Evolutionary conservation across 1,140 invertebrate genomes (phyloP), one percentile per base, ranked within the genome.

Genomic region (Eupristina koningsbergeri): DNA sequence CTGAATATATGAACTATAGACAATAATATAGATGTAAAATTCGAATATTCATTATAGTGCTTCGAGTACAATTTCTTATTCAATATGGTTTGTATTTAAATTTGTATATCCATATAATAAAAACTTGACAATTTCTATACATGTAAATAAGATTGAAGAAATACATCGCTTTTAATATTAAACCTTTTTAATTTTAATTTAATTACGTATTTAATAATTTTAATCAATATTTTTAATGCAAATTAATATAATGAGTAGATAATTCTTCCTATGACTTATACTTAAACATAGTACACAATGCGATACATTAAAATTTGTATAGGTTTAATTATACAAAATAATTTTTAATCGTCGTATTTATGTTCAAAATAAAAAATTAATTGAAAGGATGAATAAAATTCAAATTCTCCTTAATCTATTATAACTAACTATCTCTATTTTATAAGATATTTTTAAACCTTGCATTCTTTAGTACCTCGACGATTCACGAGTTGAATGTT

Each of bases 371-470:
- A 36, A 83, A 13, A 77, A 47, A 83, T 83, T 83, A 67, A 83
- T 83, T 83, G 71, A 29, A 9, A 29, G 17, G 47, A 34, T 63
- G 73, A 82, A 69, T 82, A 83, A 83, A 76, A 77, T 77, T 77
- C 63, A 45, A 47, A 19, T 58, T 15, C 58, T 29, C 74, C 22
- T 31, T 83, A 83, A 78, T 83, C 81, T 71, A 78, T 53, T 71
- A 78, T 39, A 64, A 63, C n/a, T 31, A 61, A 64, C 58, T 31
- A 50, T 82, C 31, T 53, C 39, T 61, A 36, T 81, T 58, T 15
- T 47, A 31, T 22, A 36, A 29, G 1, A 34, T 83, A 83, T 83
- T 83, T 83, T 83, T 83, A 83, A n/a, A 45, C 67, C 45, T 31
- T 13, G 11, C 13, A 64, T 78, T 31, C 61, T 78, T 36, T 78